A percentile compares a stretch with the other conserved stretches of the same genome.
phyloP scores from a whole-genome alignment of 30 jellyfish, hydroid and myxozoan genomes.

The Aurelia sp. region DNA sequence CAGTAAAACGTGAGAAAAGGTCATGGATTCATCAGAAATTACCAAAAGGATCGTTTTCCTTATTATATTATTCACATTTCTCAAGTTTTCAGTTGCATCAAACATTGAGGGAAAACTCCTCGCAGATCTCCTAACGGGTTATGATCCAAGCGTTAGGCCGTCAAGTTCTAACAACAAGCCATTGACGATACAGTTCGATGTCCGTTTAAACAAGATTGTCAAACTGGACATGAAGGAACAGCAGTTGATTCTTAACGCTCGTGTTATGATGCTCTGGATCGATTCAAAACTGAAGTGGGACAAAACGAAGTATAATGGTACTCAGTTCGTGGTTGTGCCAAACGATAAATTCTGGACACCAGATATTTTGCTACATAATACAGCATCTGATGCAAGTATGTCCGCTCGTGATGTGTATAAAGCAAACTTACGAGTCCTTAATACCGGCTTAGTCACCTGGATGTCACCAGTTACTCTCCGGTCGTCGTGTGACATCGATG shows the following conservation, averaged over 20 bases:
- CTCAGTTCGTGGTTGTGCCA: constrained; percentile 29
- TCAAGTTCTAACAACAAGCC: neutral
- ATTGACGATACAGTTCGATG: constrained; percentile 3
- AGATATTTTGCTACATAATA: constrained; percentile 71
- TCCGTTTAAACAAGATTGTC: constrained; percentile 33
- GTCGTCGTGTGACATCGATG: constrained; percentile 67
- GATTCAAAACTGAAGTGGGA: constrained; percentile 63
- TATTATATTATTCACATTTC: too few relatives aligned
- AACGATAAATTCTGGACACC: constrained; percentile 75
- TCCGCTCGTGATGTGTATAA: constrained; percentile 65
- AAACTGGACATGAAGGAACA: constrained; percentile 56
- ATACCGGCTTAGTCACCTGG: constrained; percentile 68
- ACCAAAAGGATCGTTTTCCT: too few relatives aligned
- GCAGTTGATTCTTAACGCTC: constrained; percentile 9
- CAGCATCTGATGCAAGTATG: constrained; percentile 64
- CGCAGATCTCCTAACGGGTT: neutral
- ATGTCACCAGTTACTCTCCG: constrained; percentile 75
- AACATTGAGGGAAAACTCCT: neutral
- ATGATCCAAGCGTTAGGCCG: constrained; percentile 30
- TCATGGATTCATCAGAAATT: too few relatives aligned
- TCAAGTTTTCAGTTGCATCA: too few relatives aligned
- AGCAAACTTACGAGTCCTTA: constrained; percentile 39
- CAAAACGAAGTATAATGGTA: constrained; percentile 20
- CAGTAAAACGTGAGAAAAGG: too few relatives aligned
- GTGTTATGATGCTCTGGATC: constrained; percentile 49